Percentiles rank a stretch among this genome's conserved stretches.
Evolutionary conservation across 2,113 vertebrate species (phyloP).

Genomic region (Tenebrosternarchus preto): DNA sequence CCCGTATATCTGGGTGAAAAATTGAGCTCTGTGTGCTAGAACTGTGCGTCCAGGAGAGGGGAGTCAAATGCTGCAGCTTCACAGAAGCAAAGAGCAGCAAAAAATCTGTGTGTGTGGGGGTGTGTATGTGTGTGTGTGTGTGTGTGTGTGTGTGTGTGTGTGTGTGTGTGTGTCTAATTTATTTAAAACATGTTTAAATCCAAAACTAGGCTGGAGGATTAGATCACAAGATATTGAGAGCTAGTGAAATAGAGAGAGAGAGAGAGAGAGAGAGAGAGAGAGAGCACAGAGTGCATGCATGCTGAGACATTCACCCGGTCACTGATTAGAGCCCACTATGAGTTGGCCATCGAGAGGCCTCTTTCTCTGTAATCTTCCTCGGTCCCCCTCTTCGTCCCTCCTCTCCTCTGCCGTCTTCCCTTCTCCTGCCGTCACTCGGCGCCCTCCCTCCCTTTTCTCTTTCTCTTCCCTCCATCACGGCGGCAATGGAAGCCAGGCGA

Average conservation of each 20-base stretch:
- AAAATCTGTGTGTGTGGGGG: constrained; percentile 35
- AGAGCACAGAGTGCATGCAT: constrained; percentile 24
- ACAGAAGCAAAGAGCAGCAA: background rate
- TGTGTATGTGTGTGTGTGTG: constrained; percentile 54
- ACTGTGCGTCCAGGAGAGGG: constrained; percentile 37
- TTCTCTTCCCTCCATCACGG: constrained; percentile 38
- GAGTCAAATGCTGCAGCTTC: background rate
- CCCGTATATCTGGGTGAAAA: background rate
- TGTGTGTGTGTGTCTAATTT: constrained; percentile 51
- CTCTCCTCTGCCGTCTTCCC: constrained; percentile 58
- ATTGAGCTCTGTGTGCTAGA: background rate
- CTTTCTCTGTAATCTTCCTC: constrained; percentile 57
- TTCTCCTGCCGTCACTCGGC: constrained; percentile 28
- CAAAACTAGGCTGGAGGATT: no score
- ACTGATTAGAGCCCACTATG: constrained; percentile 64
- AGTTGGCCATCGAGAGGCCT: constrained; percentile 64
- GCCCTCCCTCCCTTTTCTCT: constrained; percentile 41
- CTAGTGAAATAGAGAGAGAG: constrained; percentile 22
- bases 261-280: background rate
- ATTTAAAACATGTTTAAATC: no score
- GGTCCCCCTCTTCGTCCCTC: constrained; percentile 48
- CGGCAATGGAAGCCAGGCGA: constrained; percentile 52
- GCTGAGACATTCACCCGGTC: constrained; percentile 57
- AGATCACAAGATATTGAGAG: no score
- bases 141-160: background rate